A percentile compares a stretch with the other conserved stretches of the same genome.
These are phyloP conservation scores for Lytechinus pictus DNA, from an alignment of 35 echinoderm and acorn worm species.

Conservation along the genomic window DNA sequence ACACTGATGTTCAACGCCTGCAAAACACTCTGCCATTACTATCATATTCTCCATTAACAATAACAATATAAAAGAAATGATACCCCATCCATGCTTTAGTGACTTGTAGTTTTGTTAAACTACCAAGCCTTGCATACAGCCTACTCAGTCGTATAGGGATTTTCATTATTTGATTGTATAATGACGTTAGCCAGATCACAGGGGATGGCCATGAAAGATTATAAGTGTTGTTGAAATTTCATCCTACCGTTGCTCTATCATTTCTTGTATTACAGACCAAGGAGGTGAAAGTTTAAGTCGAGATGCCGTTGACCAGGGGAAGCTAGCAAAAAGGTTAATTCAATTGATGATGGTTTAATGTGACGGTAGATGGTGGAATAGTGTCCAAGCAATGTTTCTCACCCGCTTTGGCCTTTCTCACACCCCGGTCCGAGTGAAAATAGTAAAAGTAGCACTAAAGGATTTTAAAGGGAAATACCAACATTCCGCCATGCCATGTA, in stretches of 20 bases:
- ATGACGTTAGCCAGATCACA: not conserved
- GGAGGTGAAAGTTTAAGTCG: not conserved
- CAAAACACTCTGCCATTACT: no score
- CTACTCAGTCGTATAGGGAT: not conserved
- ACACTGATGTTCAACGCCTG: no score
- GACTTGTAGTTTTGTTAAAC: not conserved
- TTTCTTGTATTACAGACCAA: not conserved
- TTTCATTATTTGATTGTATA: not conserved
- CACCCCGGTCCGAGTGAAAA: not conserved
- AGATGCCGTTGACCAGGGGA: not conserved
- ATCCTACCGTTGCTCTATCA: not conserved
- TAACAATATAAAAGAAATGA: no score
- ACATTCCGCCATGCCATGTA: not conserved
- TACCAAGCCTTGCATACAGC: not conserved
- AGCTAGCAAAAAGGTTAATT: conserved; percentile 13
- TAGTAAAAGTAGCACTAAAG: not conserved
- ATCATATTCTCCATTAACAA: no score
- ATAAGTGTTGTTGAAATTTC: not conserved
- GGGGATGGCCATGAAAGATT: not conserved
- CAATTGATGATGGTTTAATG: not conserved
- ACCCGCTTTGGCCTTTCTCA: not conserved
- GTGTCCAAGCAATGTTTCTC: not conserved
- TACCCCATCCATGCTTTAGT: no score
- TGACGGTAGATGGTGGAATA: not conserved
- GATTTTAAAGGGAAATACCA: not conserved